Conservation (phyloP, 2,113 vertebrate genomes). For the Dinomys branickii region DNA sequence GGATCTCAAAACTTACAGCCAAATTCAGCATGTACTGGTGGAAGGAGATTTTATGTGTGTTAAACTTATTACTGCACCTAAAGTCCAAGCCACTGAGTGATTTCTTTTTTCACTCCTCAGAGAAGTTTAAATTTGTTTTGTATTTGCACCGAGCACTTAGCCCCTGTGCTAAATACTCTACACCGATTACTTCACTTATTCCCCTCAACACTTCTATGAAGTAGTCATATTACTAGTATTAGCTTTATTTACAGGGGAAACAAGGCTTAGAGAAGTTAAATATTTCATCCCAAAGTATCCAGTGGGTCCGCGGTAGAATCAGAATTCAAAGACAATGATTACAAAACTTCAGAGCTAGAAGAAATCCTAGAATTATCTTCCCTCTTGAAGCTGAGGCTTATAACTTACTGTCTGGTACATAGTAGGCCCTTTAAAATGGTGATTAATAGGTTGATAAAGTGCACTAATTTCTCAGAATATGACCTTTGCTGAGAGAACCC, state of each 20-base stretch:
- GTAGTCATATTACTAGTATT: not conserved
- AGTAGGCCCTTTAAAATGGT: not conserved
- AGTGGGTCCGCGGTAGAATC: not conserved
- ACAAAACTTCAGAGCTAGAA: not conserved
- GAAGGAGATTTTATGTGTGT: not conserved
- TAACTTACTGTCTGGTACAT: not conserved
- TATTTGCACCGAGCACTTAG: not conserved
- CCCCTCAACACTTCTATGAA: not conserved
- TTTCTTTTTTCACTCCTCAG: not conserved
- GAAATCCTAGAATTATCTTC: slow-evolving; percentile 43
- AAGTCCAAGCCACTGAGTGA: not conserved
- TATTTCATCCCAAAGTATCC: not conserved
- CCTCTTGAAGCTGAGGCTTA: not conserved
- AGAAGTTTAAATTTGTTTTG: not conserved
- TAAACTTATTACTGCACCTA: not conserved
- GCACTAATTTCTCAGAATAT: slow-evolving; percentile 25
- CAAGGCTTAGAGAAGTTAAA: not conserved
- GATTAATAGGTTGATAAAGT: not conserved
- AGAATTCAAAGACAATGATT: not conserved
- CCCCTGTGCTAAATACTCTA: not conserved
- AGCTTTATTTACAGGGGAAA: slow-evolving; percentile 12
- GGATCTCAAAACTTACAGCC: not conserved
- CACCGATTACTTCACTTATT: not conserved
- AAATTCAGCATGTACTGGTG: not conserved
- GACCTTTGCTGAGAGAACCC: slow-evolving; percentile 49